Conservation (phyloP, 2,888 invertebrate genomes). For the Saturnia japonica region DNA sequence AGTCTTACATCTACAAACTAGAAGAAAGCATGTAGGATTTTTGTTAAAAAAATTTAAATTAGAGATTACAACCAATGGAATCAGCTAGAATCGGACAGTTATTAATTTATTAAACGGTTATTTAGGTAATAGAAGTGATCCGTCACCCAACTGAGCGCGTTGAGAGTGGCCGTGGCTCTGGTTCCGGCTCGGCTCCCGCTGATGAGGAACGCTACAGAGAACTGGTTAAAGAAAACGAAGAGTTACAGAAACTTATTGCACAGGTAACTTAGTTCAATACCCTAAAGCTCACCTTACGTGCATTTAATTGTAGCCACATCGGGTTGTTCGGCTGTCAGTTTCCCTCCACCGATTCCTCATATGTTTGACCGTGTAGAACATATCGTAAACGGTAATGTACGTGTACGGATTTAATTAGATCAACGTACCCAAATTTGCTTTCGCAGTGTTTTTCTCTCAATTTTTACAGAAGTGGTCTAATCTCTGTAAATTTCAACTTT, state of each 20-base stretch:
- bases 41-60: background rate
- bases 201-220: constrained; percentile 98
- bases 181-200: constrained; percentile 92
- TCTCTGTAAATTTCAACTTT: no score
- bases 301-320: no score
- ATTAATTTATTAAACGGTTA: background rate
- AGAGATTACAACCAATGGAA: background rate
- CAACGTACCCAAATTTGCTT: no score
- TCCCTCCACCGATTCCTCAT: no score
- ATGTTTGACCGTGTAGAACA: no score
- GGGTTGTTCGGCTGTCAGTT: no score
- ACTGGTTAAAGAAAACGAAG: constrained; percentile 96
- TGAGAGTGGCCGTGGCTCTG: constrained; percentile 91
- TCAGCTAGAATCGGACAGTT: background rate
- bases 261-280: constrained; percentile 83
- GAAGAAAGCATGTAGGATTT: background rate
- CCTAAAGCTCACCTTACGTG: background rate
- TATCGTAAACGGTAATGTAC: no score
- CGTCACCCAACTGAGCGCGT: constrained; percentile 93
- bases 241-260: constrained; percentile 96
- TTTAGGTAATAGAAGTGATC: constrained; percentile 92
- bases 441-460: no score
- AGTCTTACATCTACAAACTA: background rate
- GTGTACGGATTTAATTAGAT: no score
- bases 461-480: no score